Conservation (phyloP, 2,888 invertebrate species). For the Leptothorax acervorum region DNA sequence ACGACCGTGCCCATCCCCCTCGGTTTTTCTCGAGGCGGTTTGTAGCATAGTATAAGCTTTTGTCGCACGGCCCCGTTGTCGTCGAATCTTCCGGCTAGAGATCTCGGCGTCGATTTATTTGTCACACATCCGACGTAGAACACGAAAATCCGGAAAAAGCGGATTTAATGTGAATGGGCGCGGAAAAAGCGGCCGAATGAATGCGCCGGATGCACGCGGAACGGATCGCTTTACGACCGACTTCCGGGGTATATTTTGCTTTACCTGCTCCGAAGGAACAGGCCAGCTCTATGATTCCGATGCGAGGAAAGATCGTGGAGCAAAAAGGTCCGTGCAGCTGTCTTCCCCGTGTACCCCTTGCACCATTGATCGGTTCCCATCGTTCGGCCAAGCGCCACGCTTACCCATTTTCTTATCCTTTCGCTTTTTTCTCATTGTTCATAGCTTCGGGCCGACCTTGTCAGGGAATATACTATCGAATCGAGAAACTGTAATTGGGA, state of each 20-base stretch:
- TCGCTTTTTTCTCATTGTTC: slow-evolving; percentile 10
- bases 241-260: slow-evolving; percentile 72
- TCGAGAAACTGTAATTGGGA: background rate
- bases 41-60: slow-evolving; percentile 37
- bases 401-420: slow-evolving; percentile 73
- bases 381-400: slow-evolving; percentile 56
- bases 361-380: slow-evolving; percentile 59
- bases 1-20: slow-evolving; percentile 20
- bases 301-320: slow-evolving; percentile 32
- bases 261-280: slow-evolving; percentile 52
- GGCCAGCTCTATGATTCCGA: background rate
- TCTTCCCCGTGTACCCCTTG: background rate
- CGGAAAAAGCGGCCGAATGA: slow-evolving; percentile 64
- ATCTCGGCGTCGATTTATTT: slow-evolving; percentile 26
- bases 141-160: slow-evolving; percentile 76
- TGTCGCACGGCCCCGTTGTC: slow-evolving; percentile 47
- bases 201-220: slow-evolving; percentile 74
- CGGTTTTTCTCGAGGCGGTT: slow-evolving; percentile 11
- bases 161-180: slow-evolving; percentile 71
- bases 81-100: slow-evolving; percentile 26
- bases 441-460: background rate
- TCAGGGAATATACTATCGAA: background rate
- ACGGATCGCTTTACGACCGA: slow-evolving; percentile 73
- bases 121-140: slow-evolving; percentile 33
- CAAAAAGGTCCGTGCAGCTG: slow-evolving; percentile 61